Evolutionary conservation across 2,113 vertebrate genomes (phyloP).

Genomic region (Oenanthe oenanthe): DNA sequence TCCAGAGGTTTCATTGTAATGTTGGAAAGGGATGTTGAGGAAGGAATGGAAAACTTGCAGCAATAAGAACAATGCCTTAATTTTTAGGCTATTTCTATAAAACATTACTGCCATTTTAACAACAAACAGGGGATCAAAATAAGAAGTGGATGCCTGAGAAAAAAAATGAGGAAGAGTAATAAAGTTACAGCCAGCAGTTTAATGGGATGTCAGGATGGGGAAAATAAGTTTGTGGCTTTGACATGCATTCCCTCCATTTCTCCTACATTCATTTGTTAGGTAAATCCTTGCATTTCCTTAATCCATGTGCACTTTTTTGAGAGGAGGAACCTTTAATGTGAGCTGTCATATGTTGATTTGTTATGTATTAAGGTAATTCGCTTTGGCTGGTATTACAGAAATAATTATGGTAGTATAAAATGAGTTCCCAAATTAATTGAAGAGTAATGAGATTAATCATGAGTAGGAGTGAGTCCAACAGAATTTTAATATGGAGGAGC

Average conservation of each 20-base stretch:
- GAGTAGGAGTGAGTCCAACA: not conserved
- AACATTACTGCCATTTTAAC: conserved; percentile 25
- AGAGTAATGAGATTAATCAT: conserved; percentile 25
- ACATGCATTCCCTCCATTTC: not conserved
- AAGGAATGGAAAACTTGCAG: conserved; percentile 8
- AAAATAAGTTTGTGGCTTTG: conserved; percentile 4
- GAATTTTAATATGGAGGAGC: not conserved
- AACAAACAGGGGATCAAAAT: not conserved
- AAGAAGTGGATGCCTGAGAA: not conserved
- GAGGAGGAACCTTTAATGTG: not conserved
- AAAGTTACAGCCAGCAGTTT: not conserved
- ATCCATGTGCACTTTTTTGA: not conserved
- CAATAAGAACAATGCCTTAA: not conserved
- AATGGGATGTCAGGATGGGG: conserved; percentile 15
- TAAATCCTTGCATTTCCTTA: not conserved
- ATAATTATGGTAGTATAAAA: conserved; percentile 7
- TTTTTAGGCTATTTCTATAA: conserved; percentile 45
- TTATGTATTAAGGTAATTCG: conserved; percentile 25
- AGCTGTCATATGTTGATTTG: not conserved
- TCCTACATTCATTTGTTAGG: not conserved
- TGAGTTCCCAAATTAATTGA: conserved; percentile 3
- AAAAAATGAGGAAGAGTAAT: not conserved
- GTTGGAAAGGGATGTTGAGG: not conserved
- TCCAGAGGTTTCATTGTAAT: not conserved
- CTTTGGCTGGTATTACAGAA: conserved; percentile 6